A percentile compares a stretch with the other conserved stretches of the same genome.
phyloP scores from a whole-genome alignment of 1,140 invertebrate species.

The Bombus sibiricus region DNA sequence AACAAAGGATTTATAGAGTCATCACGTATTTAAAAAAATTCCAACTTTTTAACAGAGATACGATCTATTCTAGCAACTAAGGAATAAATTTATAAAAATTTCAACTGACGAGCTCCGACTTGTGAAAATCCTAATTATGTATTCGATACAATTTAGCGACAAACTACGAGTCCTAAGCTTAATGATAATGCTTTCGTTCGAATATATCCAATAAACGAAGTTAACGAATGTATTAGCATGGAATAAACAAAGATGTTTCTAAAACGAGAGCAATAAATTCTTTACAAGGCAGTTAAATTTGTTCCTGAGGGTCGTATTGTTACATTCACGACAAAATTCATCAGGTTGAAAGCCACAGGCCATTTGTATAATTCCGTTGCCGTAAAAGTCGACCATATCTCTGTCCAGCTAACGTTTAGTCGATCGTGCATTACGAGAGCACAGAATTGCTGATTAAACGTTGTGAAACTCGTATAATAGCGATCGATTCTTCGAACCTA shows the following conservation, averaged over 20 bases:
- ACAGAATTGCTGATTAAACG: conserved; percentile 24
- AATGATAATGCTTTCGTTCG: background rate
- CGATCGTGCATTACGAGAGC: conserved; percentile 1
- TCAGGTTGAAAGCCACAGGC: conserved; percentile 15
- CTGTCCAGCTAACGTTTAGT: conserved; percentile 25
- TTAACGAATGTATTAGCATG: background rate
- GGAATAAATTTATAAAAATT: background rate
- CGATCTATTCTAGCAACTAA: background rate
- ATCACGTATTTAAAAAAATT: no score
- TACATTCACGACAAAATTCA: background rate
- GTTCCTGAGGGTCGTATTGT: background rate
- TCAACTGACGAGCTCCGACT: background rate
- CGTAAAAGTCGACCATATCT: conserved; percentile 24
- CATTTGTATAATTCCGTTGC: conserved; percentile 14
- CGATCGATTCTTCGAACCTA: background rate
- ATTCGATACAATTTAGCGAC: background rate
- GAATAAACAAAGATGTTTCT: background rate
- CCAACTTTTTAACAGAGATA: background rate
- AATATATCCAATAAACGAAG: background rate
- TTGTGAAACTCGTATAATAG: background rate
- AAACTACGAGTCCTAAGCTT: no score
- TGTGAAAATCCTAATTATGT: background rate
- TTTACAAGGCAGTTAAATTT: background rate
- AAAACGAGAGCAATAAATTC: background rate
- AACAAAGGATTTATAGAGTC: background rate